These are phyloP conservation scores for Oceanodroma tethys DNA, from an alignment of 2,113 vertebrate genomes.

Conservation along the genomic window DNA sequence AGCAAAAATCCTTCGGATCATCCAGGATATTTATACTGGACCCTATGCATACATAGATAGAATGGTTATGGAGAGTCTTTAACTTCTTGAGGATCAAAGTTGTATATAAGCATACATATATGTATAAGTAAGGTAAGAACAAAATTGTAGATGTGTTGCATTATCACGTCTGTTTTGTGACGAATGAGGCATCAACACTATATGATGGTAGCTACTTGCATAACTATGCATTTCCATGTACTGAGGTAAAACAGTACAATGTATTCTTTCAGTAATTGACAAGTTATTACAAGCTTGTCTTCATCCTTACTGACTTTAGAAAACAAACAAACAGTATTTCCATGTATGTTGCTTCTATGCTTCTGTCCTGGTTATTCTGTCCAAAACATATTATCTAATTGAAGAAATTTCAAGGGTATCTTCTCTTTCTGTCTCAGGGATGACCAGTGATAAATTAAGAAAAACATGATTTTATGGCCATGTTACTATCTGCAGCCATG, in stretches of 20 bases:
- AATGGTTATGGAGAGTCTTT: not conserved
- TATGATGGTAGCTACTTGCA: not conserved
- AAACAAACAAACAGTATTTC: not conserved
- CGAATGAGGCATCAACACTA: not conserved
- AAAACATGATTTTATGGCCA: not conserved
- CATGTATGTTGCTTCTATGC: not conserved
- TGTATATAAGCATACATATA: not conserved
- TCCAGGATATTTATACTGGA: not conserved
- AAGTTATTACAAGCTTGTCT: not conserved
- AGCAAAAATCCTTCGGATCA: not conserved
- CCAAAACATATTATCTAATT: not conserved
- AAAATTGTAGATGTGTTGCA: not conserved
- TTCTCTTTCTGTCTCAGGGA: not conserved
- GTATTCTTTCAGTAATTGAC: not conserved
- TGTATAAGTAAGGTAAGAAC: not conserved
- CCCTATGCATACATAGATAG: not conserved
- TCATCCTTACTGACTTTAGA: not conserved
- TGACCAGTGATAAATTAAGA: not conserved
- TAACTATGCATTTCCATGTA: not conserved
- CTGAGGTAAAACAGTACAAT: not conserved
- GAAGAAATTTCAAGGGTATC: not conserved
- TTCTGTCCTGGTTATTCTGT: not conserved
- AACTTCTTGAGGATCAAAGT: not conserved
- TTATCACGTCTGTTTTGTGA: not conserved
- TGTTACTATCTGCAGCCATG: not conserved